These are phyloP conservation scores for Teleogryllus occipitalis DNA, from an alignment of 1,140 invertebrate species.

Conservation along the genomic window DNA sequence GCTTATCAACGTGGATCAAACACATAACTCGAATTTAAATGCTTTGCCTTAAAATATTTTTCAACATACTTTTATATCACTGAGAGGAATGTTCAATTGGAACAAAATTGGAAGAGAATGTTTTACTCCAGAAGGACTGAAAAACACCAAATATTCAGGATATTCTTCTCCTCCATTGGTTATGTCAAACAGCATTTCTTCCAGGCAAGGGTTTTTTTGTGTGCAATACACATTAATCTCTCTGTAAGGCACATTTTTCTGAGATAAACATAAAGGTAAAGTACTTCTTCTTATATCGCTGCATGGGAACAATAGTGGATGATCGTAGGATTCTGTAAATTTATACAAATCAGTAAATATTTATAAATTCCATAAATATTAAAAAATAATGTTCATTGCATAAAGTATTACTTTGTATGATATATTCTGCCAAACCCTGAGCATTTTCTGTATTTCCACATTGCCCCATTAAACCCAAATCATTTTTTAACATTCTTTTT, in stretches of 20 bases:
- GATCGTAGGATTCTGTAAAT: not conserved
- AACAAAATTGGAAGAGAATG: not conserved
- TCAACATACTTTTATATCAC: not conserved
- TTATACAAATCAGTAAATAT: not conserved
- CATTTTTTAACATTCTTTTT: not conserved
- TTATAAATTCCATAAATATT: not conserved
- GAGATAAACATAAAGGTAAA: not conserved
- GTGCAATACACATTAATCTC: not conserved
- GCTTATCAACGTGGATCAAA: too few relatives aligned
- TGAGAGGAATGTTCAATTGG: not conserved
- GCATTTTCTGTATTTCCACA: not conserved
- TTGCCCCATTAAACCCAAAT: not conserved
- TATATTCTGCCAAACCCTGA: not conserved
- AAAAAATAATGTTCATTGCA: not conserved
- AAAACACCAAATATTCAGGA: not conserved
- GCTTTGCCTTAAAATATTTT: not conserved
- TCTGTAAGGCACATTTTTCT: not conserved
- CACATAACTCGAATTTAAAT: too few relatives aligned
- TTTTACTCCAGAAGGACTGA: not conserved
- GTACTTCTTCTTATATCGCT: not conserved
- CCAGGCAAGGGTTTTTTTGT: not conserved
- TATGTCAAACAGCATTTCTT: not conserved
- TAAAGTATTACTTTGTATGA: not conserved
- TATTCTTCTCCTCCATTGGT: not conserved
- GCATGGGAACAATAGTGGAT: not conserved